Base-by-base conservation (phyloP, 2,888 invertebrate species). In the Eutolmus rufibarbis region DNA sequence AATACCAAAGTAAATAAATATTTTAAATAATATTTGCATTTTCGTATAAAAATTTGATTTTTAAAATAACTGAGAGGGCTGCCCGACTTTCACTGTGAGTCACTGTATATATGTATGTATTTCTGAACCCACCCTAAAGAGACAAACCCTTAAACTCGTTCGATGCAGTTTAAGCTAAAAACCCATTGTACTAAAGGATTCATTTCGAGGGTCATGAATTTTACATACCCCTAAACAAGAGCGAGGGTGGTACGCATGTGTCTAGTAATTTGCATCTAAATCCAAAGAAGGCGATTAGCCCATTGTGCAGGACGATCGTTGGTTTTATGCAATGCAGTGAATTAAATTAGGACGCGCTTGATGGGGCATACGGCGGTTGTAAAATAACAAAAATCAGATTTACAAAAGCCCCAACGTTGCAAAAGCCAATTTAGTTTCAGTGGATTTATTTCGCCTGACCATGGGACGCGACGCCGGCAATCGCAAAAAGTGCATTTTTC, bases 381-480 rank as follows among this genome's bases (percentile, higher is more conserved):
- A 84, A 84, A 84, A 84, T 74, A 84, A 74, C 84, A 84, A 74
- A 57, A 84, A 66, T 57, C 84, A 66, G 84, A 84, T 84, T 16
- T 43, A 14, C 74, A 81, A 56, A 82, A 84, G 74, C 31, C 28
- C 84, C 74, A 40, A 66, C 57, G 43, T 84, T 74, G 40, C 84
- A 37, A 84, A 84, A 84, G 84, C 84, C 84, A 84, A 84, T 84
- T 84, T 84, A 84, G 84, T 84, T 84, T 66, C 74, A 43, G 66
- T 84, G 84, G 74, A 84, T 84, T 84, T 84, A 40, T 66, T 84
- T 37, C 19, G 66, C 23, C 40, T 84, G 81, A 56, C 81, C 74
- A 74, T 43, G 84, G 66, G 31, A 56, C 23, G 56, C 78, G 78
- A 19, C 12, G 19, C 23, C 23, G 66, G 66, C 3, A 40, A 1